These are phyloP conservation scores for Xenus cinereus DNA, from an alignment of 2,113 vertebrate genomes.

Conservation along the genomic window DNA sequence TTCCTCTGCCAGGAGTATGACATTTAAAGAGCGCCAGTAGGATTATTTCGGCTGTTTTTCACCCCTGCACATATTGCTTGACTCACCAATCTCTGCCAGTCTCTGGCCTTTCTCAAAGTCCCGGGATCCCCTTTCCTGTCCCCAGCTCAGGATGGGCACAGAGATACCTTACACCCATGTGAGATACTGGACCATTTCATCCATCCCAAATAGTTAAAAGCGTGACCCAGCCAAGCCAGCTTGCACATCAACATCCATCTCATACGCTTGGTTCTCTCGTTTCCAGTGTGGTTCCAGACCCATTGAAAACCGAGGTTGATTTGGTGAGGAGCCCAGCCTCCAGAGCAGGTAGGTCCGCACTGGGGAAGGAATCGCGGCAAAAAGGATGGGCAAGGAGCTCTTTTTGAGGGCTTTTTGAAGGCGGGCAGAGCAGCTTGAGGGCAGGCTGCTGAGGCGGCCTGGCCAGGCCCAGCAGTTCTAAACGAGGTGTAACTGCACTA, in stretches of 20 bases:
- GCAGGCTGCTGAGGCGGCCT: no score
- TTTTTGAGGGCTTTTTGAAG: no score
- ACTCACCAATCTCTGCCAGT: not conserved
- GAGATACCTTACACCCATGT: not conserved
- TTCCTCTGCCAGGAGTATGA: constrained; percentile 25
- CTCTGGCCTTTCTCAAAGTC: not conserved
- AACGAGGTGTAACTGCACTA: no score
- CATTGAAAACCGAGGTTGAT: not conserved
- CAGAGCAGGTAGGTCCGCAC: no score
- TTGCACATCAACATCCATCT: not conserved
- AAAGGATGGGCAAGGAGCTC: no score
- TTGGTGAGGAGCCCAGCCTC: no score
- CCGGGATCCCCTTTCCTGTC: not conserved
- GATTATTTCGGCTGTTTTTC: not conserved
- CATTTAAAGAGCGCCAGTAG: not conserved
- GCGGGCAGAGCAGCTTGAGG: no score
- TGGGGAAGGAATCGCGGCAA: no score
- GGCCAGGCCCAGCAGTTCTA: no score
- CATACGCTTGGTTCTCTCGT: fast-evolving
- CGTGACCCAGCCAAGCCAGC: not conserved
- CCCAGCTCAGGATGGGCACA: not conserved
- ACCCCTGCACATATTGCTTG: not conserved
- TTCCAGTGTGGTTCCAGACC: not conserved
- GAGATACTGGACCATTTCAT: not conserved
- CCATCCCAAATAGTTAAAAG: not conserved